These are phyloP conservation scores for Catocala fraxini DNA, from an alignment of 2,888 invertebrate genomes.

Conservation along the genomic window DNA sequence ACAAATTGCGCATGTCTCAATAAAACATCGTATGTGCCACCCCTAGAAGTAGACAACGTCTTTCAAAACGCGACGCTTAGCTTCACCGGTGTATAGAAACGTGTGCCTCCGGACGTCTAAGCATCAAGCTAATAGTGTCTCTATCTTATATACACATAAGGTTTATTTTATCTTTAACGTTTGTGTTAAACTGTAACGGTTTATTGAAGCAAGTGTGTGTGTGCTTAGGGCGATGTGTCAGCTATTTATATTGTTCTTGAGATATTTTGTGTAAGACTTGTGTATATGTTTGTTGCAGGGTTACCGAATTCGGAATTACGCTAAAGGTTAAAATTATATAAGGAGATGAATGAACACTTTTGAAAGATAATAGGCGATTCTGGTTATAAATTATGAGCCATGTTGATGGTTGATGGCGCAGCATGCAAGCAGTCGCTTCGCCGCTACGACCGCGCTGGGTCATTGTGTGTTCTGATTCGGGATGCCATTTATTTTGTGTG, in stretches of 20 bases:
- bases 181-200: background rate
- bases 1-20: background rate
- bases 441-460: no score
- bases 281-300: no score
- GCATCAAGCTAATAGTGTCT: constrained; percentile 16
- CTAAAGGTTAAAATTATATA: no score
- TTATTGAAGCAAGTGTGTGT: background rate
- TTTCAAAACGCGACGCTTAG: constrained; percentile 21
- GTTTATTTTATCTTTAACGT: constrained; percentile 1
- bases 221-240: background rate
- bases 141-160: background rate
- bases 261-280: background rate
- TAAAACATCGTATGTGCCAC: background rate
- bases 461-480: no score
- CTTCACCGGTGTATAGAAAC: constrained; percentile 18
- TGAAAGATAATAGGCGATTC: no score
- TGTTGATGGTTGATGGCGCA: no score
- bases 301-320: no score
- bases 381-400: no score
- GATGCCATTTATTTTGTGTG: no score
- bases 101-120: constrained; percentile 9
- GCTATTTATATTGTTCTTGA: constrained; percentile 1
- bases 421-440: no score
- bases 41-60: constrained; percentile 14
- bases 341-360: no score